Conservation (phyloP, 1,140 invertebrate genomes). For the Hormaphis cornu region DNA sequence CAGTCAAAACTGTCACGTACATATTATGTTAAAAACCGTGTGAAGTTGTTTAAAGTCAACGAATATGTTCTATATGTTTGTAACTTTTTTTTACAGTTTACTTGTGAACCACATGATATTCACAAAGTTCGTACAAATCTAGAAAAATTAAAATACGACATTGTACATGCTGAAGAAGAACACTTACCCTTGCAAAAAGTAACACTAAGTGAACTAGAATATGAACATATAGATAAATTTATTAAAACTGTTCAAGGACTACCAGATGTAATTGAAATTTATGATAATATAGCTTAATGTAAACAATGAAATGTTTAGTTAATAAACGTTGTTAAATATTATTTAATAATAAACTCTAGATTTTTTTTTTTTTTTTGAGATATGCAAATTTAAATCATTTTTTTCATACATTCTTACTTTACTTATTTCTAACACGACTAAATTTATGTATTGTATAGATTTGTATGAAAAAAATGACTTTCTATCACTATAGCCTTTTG, state of each 20-base stretch:
- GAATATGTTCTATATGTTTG: not conserved
- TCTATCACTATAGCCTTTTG: too few relatives aligned
- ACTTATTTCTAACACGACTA: too few relatives aligned
- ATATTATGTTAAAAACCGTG: too few relatives aligned
- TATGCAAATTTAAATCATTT: too few relatives aligned
- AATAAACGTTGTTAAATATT: not conserved
- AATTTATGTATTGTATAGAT: not conserved
- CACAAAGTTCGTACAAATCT: not conserved
- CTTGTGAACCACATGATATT: slow-evolving; percentile 12
- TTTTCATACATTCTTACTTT: too few relatives aligned
- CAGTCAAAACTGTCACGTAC: too few relatives aligned
- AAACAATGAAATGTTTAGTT: not conserved
- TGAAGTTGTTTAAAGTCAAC: not conserved
- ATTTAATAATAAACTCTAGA: too few relatives aligned
- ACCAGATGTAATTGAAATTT: slow-evolving; percentile 3
- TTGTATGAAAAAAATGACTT: not conserved
- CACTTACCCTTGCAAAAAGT: not conserved
- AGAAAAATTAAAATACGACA: slow-evolving; percentile 7
- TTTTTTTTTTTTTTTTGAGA: too few relatives aligned
- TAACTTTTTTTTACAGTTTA: slow-evolving; percentile 1
- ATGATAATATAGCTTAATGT: slow-evolving; percentile 7
- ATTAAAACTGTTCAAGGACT: not conserved
- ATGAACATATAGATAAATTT: slow-evolving; percentile 1
- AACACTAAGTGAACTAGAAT: not conserved
- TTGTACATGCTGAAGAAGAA: slow-evolving; percentile 10